Conservation (phyloP, 2,888 invertebrate species). For the Agrochola circellaris region DNA sequence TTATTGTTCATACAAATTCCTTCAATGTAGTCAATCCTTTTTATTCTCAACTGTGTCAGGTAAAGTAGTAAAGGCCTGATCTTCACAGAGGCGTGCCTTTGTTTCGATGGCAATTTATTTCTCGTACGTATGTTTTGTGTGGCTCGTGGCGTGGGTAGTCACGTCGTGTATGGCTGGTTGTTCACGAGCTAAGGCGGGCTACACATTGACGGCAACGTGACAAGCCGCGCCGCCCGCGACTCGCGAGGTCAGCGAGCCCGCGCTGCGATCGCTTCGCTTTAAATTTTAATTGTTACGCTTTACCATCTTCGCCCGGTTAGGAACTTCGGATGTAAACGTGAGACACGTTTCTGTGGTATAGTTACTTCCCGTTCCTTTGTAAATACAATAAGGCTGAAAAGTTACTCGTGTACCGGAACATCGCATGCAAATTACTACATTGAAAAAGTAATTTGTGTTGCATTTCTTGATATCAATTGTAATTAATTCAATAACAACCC, state of each 20-base stretch:
- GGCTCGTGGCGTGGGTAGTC: conserved; percentile 61
- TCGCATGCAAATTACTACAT: conserved; percentile 38
- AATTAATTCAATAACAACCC: conserved; percentile 24
- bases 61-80: conserved; percentile 67
- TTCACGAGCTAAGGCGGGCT: conserved; percentile 49
- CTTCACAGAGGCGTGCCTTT: conserved; percentile 71
- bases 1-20: conserved; percentile 64
- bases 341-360: conserved; percentile 34
- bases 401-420: conserved; percentile 1
- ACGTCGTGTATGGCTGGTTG: conserved; percentile 37
- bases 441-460: conserved; percentile 32
- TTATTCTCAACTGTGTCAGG: conserved; percentile 61
- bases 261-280: conserved; percentile 22
- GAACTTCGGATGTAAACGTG: conserved; percentile 33
- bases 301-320: conserved; percentile 22
- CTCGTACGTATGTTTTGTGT: conserved; percentile 66
- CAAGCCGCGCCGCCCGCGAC: conserved; percentile 34
- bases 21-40: conserved; percentile 63
- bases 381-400: conserved; percentile 2
- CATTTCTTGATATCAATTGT: conserved; percentile 22
- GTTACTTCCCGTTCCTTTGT: conserved; percentile 14
- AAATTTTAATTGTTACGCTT: conserved; percentile 50
- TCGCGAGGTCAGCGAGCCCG: conserved; percentile 47
- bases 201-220: conserved; percentile 61
- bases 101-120: conserved; percentile 75